Base-by-base conservation (phyloP, 2,113 vertebrate species). In the Spermophilus dauricus region DNA sequence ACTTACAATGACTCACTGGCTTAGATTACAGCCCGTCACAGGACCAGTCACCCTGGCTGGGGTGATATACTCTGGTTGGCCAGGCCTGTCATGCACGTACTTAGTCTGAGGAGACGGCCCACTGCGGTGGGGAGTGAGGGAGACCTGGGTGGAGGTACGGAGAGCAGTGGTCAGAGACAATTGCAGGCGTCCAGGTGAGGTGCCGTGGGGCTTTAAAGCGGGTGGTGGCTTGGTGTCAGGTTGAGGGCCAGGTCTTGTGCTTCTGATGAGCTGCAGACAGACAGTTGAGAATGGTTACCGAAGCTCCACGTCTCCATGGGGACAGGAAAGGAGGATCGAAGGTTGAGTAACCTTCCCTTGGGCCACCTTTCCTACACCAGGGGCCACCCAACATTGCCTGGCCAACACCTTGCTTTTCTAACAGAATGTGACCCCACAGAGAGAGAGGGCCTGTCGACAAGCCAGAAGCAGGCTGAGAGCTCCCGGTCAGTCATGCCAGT, bases 1-100 rank as follows among this genome's bases (percentile, higher is more conserved):
- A 37, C 51, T 81, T 77, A 72, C 34, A 96, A 85, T 89, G 85
- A 91, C 58, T 88, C 53, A 34, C 45, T 67, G 65, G 77, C 34
- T 80, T 76, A 61, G 51, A 75, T 85, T 51, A 18, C 67, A 91
- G 81, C 86, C 81, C 70, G 24, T 42, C 12, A 37, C 72, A 30
- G 17, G 80, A 76, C 76, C 51, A 51, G 56, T 30, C 63, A 14
- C 0, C 0, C n/a, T 20, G 63, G 69, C 48, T 63, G 51, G 61
- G 32, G 24, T 28, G 61, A 28, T 26, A 3, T 63, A 10, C 61
- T 28, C 24, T 28, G 58, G 26, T 26, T 26, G 61, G 24, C 24
- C 61, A 63, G 61, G 61, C 61, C 24, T 63, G 24, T 28, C 9
- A 28, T 9, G 24, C 39, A 10, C 48, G 39, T 42, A 87, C n/a